A percentile compares a stretch with the other conserved stretches of the same genome.
phyloP scores from a whole-genome alignment of 2,888 invertebrate species.

The Yponomeuta cagnagella region DNA sequence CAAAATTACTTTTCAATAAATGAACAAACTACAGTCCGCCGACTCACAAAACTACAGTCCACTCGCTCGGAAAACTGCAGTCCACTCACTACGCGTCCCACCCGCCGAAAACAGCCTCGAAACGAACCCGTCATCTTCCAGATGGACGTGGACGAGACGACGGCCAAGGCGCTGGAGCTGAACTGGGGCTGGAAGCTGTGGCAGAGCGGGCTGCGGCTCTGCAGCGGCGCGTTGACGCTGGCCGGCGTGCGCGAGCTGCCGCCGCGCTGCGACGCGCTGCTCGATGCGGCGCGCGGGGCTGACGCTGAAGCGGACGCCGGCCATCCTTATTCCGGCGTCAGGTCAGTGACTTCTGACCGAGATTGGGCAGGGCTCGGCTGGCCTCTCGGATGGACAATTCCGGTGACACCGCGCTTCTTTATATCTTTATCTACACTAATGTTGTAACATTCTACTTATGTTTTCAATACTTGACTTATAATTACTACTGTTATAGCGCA shows the following conservation, averaged over 20 bases:
- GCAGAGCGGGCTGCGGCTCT: slow-evolving; percentile 92
- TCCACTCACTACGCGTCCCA: too few species aligned
- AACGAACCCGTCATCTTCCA: slow-evolving; percentile 25
- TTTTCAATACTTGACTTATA: too few species aligned
- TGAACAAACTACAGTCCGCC: too few species aligned
- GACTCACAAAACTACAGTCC: too few species aligned
- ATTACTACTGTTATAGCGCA: too few species aligned
- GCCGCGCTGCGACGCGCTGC: slow-evolving; percentile 60
- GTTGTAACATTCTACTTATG: too few species aligned
- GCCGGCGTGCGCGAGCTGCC: slow-evolving; percentile 89
- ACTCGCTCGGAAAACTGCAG: too few species aligned
- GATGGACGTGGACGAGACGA: slow-evolving; percentile 77
- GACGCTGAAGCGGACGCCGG: background rate
- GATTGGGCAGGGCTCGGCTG: background rate
- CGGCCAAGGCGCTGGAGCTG: slow-evolving; percentile 78
- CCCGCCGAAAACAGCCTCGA: too few species aligned
- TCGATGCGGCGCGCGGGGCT: slow-evolving; percentile 24
- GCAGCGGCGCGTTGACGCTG: slow-evolving; percentile 87
- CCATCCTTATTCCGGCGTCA: background rate
- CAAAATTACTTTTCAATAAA: too few species aligned
- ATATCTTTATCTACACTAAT: too few species aligned
- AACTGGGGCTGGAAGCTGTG: slow-evolving; percentile 94
- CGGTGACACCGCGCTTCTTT: too few species aligned
- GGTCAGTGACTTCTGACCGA: slow-evolving; percentile 9
- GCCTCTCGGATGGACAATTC: too few species aligned